Percentiles rank a stretch among this genome's conserved stretches.
These are phyloP conservation scores for Struthio camelus DNA, from an alignment of 2,113 vertebrate species.

Conservation along the genomic window DNA sequence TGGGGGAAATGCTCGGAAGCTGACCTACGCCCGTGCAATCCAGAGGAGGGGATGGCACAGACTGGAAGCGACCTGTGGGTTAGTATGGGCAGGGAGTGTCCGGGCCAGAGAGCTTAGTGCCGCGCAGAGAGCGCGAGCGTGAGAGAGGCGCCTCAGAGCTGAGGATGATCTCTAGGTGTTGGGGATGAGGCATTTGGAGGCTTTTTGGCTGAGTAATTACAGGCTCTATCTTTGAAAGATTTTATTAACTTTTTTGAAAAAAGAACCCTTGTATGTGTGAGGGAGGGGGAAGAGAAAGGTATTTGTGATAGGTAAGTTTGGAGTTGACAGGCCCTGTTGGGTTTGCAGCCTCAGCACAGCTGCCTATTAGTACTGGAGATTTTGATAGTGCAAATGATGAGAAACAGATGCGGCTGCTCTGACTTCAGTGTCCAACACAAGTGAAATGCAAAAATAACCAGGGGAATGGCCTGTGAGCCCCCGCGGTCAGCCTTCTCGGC, in stretches of 20 bases:
- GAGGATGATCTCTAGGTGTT: rapidly evolving
- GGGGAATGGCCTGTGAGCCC: neutral
- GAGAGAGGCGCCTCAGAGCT: neutral
- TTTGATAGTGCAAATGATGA: neutral
- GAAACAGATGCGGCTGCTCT: neutral
- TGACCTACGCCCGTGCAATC: rapidly evolving
- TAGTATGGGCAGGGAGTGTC: rapidly evolving
- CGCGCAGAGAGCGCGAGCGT: neutral
- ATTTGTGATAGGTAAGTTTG: rapidly evolving
- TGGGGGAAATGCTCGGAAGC: neutral
- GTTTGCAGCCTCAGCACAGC: rapidly evolving
- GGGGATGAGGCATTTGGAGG: neutral
- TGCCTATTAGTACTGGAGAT: neutral
- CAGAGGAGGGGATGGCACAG: neutral
- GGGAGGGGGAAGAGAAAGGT: neutral
- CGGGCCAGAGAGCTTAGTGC: too few relatives aligned
- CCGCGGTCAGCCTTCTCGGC: too few relatives aligned
- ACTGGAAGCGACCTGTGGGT: too few relatives aligned
- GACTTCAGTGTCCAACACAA: rapidly evolving
- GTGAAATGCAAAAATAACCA: neutral
- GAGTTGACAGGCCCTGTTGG: rapidly evolving
- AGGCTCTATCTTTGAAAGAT: neutral
- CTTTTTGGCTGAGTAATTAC: neutral
- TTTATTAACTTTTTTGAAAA: neutral
- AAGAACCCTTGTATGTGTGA: rapidly evolving